Evolutionary conservation across 2,888 invertebrate species (phyloP).

Genomic region (Furcula furcula): DNA sequence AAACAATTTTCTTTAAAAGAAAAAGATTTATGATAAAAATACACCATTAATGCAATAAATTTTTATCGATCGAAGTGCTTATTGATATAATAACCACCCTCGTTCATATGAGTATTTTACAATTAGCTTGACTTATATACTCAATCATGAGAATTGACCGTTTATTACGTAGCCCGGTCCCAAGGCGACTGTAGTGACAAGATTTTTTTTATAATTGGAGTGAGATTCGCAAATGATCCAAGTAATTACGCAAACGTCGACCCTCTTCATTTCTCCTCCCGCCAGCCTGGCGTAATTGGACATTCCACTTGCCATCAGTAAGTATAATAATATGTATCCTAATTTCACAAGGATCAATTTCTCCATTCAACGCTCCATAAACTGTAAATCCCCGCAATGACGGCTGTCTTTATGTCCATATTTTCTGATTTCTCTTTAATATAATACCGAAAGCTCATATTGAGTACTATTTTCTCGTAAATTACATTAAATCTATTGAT

Average conservation of each 20-base stretch:
- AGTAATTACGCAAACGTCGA: constrained; percentile 78
- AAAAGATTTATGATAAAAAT: no score
- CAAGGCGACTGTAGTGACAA: constrained; percentile 62
- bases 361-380: constrained; percentile 23
- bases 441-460: constrained; percentile 6
- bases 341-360: constrained; percentile 41
- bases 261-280: constrained; percentile 73
- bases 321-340: constrained; percentile 28
- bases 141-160: constrained; percentile 47
- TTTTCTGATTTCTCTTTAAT: constrained; percentile 3
- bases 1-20: no score
- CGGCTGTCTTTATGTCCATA: constrained; percentile 4
- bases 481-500: constrained; percentile 21
- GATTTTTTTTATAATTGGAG: constrained; percentile 70
- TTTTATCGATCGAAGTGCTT: background rate
- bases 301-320: constrained; percentile 46
- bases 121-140: constrained; percentile 37
- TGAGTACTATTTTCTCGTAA: constrained; percentile 2
- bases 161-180: constrained; percentile 45
- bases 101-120: background rate
- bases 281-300: constrained; percentile 58
- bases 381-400: constrained; percentile 13
- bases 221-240: constrained; percentile 76
- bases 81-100: no score
- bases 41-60: no score